Conservation (phyloP, 1,140 invertebrate species). For the Yoshiicerus persimilis region DNA sequence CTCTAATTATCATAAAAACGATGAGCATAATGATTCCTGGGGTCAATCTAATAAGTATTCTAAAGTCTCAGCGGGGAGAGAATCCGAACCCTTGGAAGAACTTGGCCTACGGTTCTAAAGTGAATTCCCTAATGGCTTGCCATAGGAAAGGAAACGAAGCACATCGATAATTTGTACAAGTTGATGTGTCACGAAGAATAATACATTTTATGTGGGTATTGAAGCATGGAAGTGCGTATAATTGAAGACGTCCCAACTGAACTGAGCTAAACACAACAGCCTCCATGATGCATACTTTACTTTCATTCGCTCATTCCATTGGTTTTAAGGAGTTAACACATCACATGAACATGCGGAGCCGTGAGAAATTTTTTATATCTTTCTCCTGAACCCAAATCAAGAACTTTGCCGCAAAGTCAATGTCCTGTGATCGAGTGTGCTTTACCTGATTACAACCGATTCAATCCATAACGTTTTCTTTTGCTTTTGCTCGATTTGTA, state of each 20-base stretch:
- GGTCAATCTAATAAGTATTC: slow-evolving; percentile 48
- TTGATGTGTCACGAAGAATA: slow-evolving; percentile 46
- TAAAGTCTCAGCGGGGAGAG: slow-evolving; percentile 37
- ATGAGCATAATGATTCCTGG: slow-evolving; percentile 44
- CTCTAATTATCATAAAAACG: slow-evolving; percentile 46
- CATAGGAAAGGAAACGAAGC: not conserved
- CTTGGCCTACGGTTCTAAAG: not conserved
- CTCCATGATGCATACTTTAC: slow-evolving; percentile 7
- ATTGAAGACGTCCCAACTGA: slow-evolving; percentile 9
- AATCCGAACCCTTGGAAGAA: not conserved
- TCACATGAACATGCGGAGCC: slow-evolving; percentile 31
- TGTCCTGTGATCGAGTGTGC: slow-evolving; percentile 40
- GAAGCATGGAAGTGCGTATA: slow-evolving; percentile 10
- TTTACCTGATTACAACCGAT: slow-evolving; percentile 35
- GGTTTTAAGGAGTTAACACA: slow-evolving; percentile 27
- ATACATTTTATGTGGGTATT: slow-evolving; percentile 28
- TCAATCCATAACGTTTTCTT: not conserved
- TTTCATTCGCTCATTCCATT: slow-evolving; percentile 21
- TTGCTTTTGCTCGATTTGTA: not conserved
- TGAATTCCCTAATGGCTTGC: not conserved
- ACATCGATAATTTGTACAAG: slow-evolving; percentile 42
- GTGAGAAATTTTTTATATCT: slow-evolving; percentile 38
- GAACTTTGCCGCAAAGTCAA: slow-evolving; percentile 39
- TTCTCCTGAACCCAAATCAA: slow-evolving; percentile 36
- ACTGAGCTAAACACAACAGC: not conserved